Base-by-base conservation (phyloP, 1,140 invertebrate genomes). In the Caerostris darwini region DNA sequence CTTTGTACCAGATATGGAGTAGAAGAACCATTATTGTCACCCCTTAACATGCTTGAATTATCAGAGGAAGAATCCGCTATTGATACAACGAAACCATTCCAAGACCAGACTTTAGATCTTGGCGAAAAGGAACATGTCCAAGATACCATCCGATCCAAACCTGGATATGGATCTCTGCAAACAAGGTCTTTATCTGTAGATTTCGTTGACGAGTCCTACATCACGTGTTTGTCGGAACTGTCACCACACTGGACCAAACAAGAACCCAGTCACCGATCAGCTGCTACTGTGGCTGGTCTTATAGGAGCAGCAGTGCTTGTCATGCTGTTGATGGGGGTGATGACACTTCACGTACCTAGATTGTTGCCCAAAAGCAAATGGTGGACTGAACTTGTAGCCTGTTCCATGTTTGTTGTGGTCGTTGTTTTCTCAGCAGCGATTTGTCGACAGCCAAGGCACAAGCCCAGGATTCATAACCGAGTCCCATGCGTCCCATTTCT, bases 401-500 rank as follows among this genome's bases (percentile, higher is more conserved):
- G 83, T 53, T 8, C 67, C 7, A 34, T 95, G 12, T 92, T 95
- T 59, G 53, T 93, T 54, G 56, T 86, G 8, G 71, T 95, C 17
- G 34, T 95, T 14, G 83, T 50, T 8, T 94, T 69, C 61, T 19
- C 94, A 1, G 91, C 88, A 4, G 34, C 91, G 1, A 89, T 95
- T 34, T 67, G 85, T 59, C 53, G 82, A 3, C 94, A 95, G 88
- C 95, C 95, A 3, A 94, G 85, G 59, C 94, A 95, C 50, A 82
- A 89, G 10, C 82, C 91, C 6, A n/a, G 59, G 6, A 58, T 87
- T 19, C 59, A 86, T 7, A 93, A 95, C 59, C 83, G 58, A 61
- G 94, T 95, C 8, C 94, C 95, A 8, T 95, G 95, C 61, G 82
- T 95, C 7, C 95, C 95, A 53, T 94, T 94, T 59, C 90, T 95